Conservation (phyloP, 2,888 invertebrate genomes). For the Drosophila antonietae region DNA sequence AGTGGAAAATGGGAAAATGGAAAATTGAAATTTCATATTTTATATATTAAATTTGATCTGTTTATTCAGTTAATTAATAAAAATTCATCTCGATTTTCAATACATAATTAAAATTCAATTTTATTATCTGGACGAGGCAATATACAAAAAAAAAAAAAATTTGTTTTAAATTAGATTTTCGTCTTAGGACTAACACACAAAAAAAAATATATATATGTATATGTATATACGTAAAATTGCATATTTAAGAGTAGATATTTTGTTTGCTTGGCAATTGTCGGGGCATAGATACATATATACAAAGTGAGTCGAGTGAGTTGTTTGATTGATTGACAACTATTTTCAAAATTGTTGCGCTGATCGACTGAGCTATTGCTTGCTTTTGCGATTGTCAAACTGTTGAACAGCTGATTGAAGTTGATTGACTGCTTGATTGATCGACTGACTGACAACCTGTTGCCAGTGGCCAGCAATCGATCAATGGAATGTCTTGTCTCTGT, state of each 20-base stretch:
- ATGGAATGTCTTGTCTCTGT: background rate
- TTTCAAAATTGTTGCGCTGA: slow-evolving; percentile 8
- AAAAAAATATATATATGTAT: background rate
- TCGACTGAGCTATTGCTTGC: slow-evolving; percentile 3
- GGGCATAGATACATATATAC: background rate
- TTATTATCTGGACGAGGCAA: slow-evolving; percentile 19
- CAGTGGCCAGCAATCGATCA: slow-evolving; percentile 39
- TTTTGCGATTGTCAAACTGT: slow-evolving; percentile 2
- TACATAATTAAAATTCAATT: slow-evolving; percentile 42
- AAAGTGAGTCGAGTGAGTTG: slow-evolving; percentile 1
- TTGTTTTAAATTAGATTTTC: slow-evolving; percentile 1
- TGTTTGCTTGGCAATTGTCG: slow-evolving; percentile 38
- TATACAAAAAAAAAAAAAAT: slow-evolving; percentile 36
- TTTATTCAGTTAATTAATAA: slow-evolving; percentile 29
- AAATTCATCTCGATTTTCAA: slow-evolving; percentile 18
- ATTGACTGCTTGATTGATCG: slow-evolving; percentile 10
- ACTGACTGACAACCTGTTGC: slow-evolving; percentile 72
- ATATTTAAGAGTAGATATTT: slow-evolving; percentile 3
- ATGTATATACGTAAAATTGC: background rate
- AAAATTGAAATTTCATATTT: slow-evolving; percentile 7
- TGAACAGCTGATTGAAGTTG: background rate
- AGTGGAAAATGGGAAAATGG: background rate
- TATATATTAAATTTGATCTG: slow-evolving; percentile 22
- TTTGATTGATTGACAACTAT: slow-evolving; percentile 53
- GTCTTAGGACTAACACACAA: slow-evolving; percentile 24